These are phyloP conservation scores for Caerostris extrusa DNA, from an alignment of 1,140 invertebrate genomes.

Conservation along the genomic window DNA sequence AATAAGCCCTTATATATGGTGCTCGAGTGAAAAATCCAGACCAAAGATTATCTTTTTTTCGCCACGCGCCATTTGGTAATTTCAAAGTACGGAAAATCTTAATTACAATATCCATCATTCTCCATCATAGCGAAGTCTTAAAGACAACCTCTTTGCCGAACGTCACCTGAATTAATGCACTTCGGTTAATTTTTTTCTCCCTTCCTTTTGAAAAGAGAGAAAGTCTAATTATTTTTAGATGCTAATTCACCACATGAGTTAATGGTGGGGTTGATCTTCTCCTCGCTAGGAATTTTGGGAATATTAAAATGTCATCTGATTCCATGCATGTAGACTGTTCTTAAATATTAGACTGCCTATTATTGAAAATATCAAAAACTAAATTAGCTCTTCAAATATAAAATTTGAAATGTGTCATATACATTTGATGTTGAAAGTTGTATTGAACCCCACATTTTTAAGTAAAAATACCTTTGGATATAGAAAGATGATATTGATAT, in stretches of 20 bases:
- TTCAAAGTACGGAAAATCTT: constrained; percentile 23
- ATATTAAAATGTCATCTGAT: not conserved
- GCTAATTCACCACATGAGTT: not conserved
- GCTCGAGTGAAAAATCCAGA: not conserved
- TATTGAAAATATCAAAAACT: not conserved
- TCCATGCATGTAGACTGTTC: not conserved
- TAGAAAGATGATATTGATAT: no score
- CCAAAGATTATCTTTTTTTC: constrained; percentile 10
- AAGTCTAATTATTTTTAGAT: constrained; percentile 47
- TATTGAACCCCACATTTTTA: no score
- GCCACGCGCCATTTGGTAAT: constrained; percentile 38
- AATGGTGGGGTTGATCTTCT: not conserved
- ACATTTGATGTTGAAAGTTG: no score
- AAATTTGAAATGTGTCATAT: no score
- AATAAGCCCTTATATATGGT: no score
- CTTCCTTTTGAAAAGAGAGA: not conserved
- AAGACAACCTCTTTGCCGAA: not conserved
- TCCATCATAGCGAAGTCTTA: constrained; percentile 24
- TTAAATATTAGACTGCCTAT: not conserved
- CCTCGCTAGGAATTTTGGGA: not conserved
- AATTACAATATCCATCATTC: constrained; percentile 63
- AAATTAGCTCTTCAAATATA: not conserved
- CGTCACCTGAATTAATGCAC: not conserved
- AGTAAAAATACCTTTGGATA: no score
- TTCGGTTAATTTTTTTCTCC: not conserved